Conservation (phyloP, 1,140 invertebrate genomes). For the Calephelis virginiensis region DNA sequence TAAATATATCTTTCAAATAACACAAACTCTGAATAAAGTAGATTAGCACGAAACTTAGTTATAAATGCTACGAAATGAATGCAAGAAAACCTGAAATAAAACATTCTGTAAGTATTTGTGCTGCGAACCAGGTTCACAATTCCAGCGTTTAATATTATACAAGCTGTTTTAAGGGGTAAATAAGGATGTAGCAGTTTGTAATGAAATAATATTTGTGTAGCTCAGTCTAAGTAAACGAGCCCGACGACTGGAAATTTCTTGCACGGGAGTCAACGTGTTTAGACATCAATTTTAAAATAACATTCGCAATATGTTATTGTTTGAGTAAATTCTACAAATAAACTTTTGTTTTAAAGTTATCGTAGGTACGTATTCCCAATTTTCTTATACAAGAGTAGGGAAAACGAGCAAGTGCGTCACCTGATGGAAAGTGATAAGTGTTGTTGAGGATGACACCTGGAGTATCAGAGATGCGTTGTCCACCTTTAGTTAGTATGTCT, state of each 20-base stretch:
- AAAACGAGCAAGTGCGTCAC: no score
- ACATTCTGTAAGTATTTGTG: conserved; percentile 1
- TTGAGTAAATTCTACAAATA: background rate
- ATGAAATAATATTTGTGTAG: conserved; percentile 12
- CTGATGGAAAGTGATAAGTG: no score
- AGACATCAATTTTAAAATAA: conserved; percentile 4
- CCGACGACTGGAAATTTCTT: conserved; percentile 2
- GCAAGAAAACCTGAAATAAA: background rate
- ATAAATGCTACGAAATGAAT: background rate
- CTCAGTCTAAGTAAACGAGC: conserved; percentile 5
- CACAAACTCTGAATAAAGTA: background rate
- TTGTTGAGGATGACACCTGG: no score
- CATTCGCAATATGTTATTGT: conserved; percentile 7
- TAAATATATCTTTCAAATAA: no score
- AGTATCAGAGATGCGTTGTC: no score
- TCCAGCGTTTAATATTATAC: conserved; percentile 7
- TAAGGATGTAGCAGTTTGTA: conserved; percentile 11
- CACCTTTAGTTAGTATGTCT: no score
- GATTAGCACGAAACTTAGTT: background rate
- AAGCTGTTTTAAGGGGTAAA: conserved; percentile 6
- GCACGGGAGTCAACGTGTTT: background rate
- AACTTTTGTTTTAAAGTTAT: no score
- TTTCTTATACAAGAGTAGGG: no score
- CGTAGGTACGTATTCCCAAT: no score
- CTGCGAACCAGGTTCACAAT: conserved; percentile 1